Evolutionary conservation across 2,113 vertebrate species (phyloP).

Genomic region (Sceloporus undulatus): DNA sequence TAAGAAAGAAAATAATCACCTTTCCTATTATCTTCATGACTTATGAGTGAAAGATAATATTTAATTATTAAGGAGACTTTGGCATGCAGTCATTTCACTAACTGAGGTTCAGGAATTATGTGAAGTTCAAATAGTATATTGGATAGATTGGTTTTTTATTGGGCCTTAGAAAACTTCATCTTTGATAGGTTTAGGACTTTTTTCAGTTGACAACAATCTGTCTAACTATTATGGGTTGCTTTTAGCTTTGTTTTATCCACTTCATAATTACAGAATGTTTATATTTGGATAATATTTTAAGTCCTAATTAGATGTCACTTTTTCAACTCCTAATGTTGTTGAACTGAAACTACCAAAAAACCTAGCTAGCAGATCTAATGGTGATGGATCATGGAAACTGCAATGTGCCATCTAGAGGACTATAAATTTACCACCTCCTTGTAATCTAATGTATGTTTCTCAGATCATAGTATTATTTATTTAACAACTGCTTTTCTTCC

Average conservation of each 20-base stretch:
- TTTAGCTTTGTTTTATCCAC: neutral
- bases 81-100: neutral
- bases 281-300: neutral
- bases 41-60: neutral
- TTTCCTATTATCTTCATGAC: neutral
- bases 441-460: no score
- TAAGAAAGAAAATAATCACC: conserved; percentile 18
- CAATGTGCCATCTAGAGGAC: no score
- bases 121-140: neutral
- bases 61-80: neutral
- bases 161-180: neutral
- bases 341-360: no score
- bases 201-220: neutral
- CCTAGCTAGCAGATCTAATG: no score
- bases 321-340: neutral
- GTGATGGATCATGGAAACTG: no score
- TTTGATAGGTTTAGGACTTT: neutral
- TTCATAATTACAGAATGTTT: neutral
- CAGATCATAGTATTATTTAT: no score
- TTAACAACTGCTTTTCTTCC: no score
- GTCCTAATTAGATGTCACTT: neutral
- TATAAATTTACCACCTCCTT: no score
- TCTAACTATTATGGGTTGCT: neutral
- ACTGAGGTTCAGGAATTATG: neutral
- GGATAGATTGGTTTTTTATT: neutral